Evolutionary conservation across 2,113 vertebrate genomes (phyloP).

Genomic region (Atherinomorus stipes): DNA sequence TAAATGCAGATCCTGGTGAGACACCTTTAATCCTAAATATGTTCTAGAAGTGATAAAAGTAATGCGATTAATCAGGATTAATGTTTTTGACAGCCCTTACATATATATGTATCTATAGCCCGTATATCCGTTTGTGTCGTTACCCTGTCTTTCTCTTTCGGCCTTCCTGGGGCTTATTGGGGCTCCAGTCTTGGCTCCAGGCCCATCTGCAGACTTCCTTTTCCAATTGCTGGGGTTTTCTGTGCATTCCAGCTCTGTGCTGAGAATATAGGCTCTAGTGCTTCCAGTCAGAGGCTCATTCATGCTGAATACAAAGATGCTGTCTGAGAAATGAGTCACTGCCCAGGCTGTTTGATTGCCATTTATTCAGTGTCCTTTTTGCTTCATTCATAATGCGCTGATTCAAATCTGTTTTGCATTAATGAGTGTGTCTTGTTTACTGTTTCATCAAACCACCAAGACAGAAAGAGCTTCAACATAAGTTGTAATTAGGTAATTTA

Average conservation of each 20-base stretch:
- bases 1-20: no score
- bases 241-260: constrained; percentile 58
- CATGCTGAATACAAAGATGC: constrained; percentile 73
- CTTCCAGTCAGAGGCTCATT: constrained; percentile 70
- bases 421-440: constrained; percentile 39
- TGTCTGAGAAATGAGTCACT: constrained; percentile 53
- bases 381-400: constrained; percentile 65
- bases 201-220: constrained; percentile 37
- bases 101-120: no score
- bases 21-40: no score
- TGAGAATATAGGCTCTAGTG: constrained; percentile 59
- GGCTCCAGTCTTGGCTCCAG: constrained; percentile 26
- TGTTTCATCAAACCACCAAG: constrained; percentile 8
- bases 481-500: neutral
- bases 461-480: constrained; percentile 21
- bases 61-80: no score
- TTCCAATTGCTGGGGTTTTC: constrained; percentile 37
- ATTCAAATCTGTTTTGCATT: constrained; percentile 38
- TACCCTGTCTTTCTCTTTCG: constrained; percentile 14
- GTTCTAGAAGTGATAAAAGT: no score
- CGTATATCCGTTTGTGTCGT: no score
- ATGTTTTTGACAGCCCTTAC: no score
- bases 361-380: constrained; percentile 53
- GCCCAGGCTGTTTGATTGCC: constrained; percentile 66
- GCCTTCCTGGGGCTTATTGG: constrained; percentile 36